Evolutionary conservation across 2,113 vertebrate genomes (phyloP).

Genomic region (Castor canadensis): DNA sequence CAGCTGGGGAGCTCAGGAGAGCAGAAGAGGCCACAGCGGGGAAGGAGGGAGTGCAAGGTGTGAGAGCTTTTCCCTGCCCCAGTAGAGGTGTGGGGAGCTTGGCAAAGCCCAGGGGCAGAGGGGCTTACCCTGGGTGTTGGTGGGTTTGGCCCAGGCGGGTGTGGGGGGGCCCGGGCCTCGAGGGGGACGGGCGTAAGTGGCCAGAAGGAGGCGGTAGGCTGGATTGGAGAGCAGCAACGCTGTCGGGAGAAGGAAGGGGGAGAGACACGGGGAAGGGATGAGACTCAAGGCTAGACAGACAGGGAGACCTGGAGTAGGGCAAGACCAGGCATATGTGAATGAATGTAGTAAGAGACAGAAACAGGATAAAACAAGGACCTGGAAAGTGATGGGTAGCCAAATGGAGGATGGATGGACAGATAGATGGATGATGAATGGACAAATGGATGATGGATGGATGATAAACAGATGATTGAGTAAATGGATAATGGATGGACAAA

Average conservation of each 20-base stretch:
- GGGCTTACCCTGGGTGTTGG: slow-evolving; percentile 87
- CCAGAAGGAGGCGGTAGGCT: slow-evolving; percentile 94
- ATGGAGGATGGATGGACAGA: no score
- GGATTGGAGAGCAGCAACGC: slow-evolving; percentile 97
- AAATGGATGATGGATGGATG: background rate
- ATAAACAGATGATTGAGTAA: background rate
- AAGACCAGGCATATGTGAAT: background rate
- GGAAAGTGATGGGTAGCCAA: background rate
- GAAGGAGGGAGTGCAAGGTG: slow-evolving; percentile 16
- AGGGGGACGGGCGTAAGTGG: slow-evolving; percentile 88
- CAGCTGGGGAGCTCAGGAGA: slow-evolving; percentile 46
- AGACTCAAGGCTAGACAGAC: slow-evolving; percentile 76
- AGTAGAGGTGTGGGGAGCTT: background rate
- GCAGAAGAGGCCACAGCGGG: slow-evolving; percentile 49
- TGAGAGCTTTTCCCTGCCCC: slow-evolving; percentile 58
- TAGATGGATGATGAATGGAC: background rate
- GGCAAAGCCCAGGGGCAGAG: slow-evolving; percentile 57
- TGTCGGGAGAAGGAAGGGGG: slow-evolving; percentile 82
- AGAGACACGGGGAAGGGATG: slow-evolving; percentile 80
- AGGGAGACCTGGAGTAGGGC: slow-evolving; percentile 25
- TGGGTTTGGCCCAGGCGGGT: slow-evolving; percentile 83
- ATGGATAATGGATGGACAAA: background rate
- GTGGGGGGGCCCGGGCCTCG: slow-evolving; percentile 80
- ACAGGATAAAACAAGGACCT: background rate
- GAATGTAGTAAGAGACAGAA: background rate